Evolutionary conservation across 2,113 vertebrate genomes (phyloP).

Genomic region (Spheniscus mendiculus): DNA sequence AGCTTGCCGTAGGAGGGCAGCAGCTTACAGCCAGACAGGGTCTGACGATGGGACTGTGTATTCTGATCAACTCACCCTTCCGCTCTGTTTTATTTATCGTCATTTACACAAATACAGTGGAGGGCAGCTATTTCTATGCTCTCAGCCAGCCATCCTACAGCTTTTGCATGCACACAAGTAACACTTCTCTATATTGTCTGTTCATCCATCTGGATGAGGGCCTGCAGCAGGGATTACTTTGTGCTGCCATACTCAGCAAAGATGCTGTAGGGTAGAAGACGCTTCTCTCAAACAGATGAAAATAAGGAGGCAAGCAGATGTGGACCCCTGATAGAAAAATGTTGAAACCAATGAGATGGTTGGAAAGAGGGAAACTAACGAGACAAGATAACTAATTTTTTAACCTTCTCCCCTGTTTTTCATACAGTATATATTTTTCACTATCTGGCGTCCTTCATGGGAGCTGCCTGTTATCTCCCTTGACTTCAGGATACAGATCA

Average conservation of each 20-base stretch:
- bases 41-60: fast-evolving
- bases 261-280: background rate
- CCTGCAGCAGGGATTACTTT: background rate
- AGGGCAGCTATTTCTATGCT: background rate
- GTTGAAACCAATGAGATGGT: background rate
- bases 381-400: background rate
- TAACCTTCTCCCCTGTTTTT: background rate
- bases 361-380: background rate
- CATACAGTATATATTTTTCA: background rate
- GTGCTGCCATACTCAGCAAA: background rate
- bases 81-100: background rate
- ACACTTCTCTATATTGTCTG: background rate
- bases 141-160: background rate
- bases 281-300: background rate
- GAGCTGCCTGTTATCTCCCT: background rate
- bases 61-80: background rate
- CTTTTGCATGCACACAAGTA: background rate
- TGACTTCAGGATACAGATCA: background rate
- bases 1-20: background rate
- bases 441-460: background rate
- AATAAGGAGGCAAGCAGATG: background rate
- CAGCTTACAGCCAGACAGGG: background rate
- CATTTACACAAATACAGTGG: background rate
- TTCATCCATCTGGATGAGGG: background rate
- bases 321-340: fast-evolving